phyloP scores from a whole-genome alignment of 2,888 invertebrate genomes.

The Conomelus anceps region DNA sequence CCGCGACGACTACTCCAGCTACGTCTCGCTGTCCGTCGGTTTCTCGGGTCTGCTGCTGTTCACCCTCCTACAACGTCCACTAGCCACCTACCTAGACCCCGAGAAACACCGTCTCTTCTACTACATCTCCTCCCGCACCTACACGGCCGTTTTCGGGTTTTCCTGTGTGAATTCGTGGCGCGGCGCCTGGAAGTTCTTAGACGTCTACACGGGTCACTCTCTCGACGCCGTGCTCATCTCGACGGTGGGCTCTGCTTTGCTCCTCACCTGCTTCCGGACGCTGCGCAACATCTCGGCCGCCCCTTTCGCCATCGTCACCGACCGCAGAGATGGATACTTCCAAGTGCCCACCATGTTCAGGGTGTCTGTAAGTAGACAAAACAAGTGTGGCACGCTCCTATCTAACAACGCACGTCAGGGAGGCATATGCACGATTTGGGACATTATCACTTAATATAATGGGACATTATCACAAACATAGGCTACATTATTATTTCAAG shows the following conservation, averaged over 20 bases:
- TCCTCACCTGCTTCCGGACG: constrained; percentile 61
- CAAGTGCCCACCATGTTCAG: constrained; percentile 79
- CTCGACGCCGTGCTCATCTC: constrained; percentile 51
- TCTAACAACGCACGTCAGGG: neutral
- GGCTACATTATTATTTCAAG: no score
- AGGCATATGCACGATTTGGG: neutral
- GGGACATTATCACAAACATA: no score
- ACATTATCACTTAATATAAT: neutral
- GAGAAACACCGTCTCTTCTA: constrained; percentile 61
- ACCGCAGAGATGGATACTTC: constrained; percentile 71
- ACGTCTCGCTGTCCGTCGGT: constrained; percentile 62
- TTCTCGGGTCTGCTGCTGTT: constrained; percentile 62
- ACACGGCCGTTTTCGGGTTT: constrained; percentile 67
- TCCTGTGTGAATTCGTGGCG: constrained; percentile 85
- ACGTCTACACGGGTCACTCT: constrained; percentile 57
- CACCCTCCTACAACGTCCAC: constrained; percentile 58
- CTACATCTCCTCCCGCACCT: constrained; percentile 62
- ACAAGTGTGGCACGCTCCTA: neutral
- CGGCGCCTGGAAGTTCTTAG: constrained; percentile 72
- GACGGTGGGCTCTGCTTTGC: constrained; percentile 58
- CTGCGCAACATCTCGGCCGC: constrained; percentile 75
- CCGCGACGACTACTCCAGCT: constrained; percentile 53
- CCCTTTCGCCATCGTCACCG: constrained; percentile 70
- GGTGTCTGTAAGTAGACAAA: constrained; percentile 57
- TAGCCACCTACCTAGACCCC: constrained; percentile 55